phyloP scores from a whole-genome alignment of 37 sponge, comb jelly and placozoan genomes.

The Geodia barretti region DNA sequence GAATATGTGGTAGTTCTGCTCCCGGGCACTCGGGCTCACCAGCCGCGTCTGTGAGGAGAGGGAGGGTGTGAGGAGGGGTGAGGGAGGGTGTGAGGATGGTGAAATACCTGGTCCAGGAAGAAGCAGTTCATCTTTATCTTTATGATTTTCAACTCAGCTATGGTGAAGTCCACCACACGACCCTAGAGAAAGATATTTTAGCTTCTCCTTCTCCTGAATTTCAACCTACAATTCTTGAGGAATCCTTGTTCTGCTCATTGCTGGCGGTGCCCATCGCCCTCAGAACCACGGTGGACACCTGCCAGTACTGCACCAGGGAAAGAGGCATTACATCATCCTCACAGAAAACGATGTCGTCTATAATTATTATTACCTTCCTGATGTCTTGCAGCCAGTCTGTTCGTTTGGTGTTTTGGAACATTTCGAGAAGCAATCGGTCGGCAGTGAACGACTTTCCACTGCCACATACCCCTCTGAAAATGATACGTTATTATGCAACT shows the following conservation, averaged over 20 bases:
- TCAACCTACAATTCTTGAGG: slow-evolving; percentile 70
- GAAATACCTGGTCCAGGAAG: slow-evolving; percentile 70
- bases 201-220: background rate
- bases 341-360: background rate
- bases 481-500: background rate
- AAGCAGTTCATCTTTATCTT: slow-evolving; percentile 78
- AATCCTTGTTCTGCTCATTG: slow-evolving; percentile 66
- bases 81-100: background rate
- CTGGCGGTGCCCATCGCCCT: slow-evolving; percentile 70
- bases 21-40: slow-evolving; percentile 46
- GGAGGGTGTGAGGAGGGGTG: slow-evolving; percentile 6
- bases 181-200: slow-evolving; percentile 35
- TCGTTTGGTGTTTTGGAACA: slow-evolving; percentile 42
- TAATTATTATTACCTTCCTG: slow-evolving; percentile 29
- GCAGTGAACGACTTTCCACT: slow-evolving; percentile 83
- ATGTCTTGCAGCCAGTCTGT: slow-evolving; percentile 58
- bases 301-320: slow-evolving; percentile 52
- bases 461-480: slow-evolving; percentile 69
- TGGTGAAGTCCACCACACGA: slow-evolving; percentile 68
- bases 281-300: slow-evolving; percentile 73
- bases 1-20: slow-evolving; percentile 84
- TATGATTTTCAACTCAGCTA: slow-evolving; percentile 38
- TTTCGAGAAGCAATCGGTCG: slow-evolving; percentile 65
- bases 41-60: slow-evolving; percentile 54
- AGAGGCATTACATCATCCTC: background rate